These are phyloP conservation scores for Heterodera carotae DNA, from an alignment of 1,140 invertebrate genomes.

Conservation along the genomic window DNA sequence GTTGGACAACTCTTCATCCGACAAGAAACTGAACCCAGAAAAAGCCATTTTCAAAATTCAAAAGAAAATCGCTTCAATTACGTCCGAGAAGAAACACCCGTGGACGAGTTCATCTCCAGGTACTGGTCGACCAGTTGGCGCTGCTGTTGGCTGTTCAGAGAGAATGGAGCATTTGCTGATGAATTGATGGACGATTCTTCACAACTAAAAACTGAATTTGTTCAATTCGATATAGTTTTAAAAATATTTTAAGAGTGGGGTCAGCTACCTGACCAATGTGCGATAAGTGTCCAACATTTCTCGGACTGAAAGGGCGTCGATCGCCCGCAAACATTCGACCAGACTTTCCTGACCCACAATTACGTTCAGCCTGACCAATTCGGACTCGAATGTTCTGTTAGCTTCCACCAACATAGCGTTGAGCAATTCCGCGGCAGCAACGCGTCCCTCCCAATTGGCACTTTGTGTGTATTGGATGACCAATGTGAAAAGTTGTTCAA, in stretches of 20 bases:
- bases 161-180: neutral
- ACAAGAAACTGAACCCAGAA: slow-evolving; percentile 23
- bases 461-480: slow-evolving; percentile 18
- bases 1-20: slow-evolving; percentile 15
- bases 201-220: slow-evolving; percentile 20
- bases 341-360: neutral
- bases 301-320: slow-evolving; percentile 35
- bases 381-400: neutral
- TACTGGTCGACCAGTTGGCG: slow-evolving; percentile 48
- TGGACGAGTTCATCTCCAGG: slow-evolving; percentile 46
- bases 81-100: slow-evolving; percentile 23
- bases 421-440: slow-evolving; percentile 46
- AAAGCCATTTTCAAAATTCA: slow-evolving; percentile 20
- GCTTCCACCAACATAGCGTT: slow-evolving; percentile 27
- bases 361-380: neutral
- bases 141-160: slow-evolving; percentile 44
- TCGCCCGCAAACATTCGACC: slow-evolving; percentile 7
- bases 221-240: neutral
- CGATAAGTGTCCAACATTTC: slow-evolving; percentile 37
- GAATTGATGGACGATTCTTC: slow-evolving; percentile 14
- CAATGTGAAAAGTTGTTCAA: slow-evolving; percentile 3
- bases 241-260: too few relatives aligned
- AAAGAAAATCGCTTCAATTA: slow-evolving; percentile 31
- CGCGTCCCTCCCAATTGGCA: slow-evolving; percentile 46
- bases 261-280: slow-evolving; percentile 37